Evolutionary conservation across 2,888 invertebrate species (phyloP), one percentile per base, ranked within the genome.

Genomic region (Galeopsomyia nigrocyanea): DNA sequence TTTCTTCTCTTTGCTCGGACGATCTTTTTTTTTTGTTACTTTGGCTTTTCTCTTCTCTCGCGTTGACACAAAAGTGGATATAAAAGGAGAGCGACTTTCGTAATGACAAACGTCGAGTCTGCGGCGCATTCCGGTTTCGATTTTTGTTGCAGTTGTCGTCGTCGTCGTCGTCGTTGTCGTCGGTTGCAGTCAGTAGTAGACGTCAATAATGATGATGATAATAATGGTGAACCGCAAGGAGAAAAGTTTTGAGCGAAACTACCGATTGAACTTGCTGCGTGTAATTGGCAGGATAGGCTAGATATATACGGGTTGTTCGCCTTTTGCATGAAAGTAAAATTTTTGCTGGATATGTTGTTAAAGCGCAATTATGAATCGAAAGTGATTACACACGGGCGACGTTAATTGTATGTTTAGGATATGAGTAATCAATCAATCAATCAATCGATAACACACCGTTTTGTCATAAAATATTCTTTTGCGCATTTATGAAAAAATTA

Each of bases 11-110:
- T 55, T 55, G 39, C 39, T 65, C 47, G 46, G 46, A 22, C n/a
- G 26, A n/a, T 55, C 47, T 49, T n/a, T 9, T 56, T 50, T 57
- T 22, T 39, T n/a, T n/a, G n/a, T n/a, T 55, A 39, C 17, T 46
- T 26, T n/a, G 16, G 50, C 5, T 10, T 21, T 60, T 46, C 31
- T 16, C 31, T 19, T 19, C 19, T 53, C 55, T 39, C 14, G 19
- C 2, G 9, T 50, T 50, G 62, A 39, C 39, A 39, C 39, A 39
- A 39, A 39, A 39, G 39, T 39, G 39, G 39, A 39, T 39, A 21
- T 39, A 17, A 22, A 60, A 60, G 67, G 68, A 56, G 49, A 62
- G 10, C 55, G 55, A 39, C 56, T 68, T 68, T 68, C 62, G 68
- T 62, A 55, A 68, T 56, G 55, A 13, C 62, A 56, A 47, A 31